Evolutionary conservation across 2,113 vertebrate species (phyloP), one percentile per base, ranked within the genome.

Genomic region (Malurus melanocephalus): DNA sequence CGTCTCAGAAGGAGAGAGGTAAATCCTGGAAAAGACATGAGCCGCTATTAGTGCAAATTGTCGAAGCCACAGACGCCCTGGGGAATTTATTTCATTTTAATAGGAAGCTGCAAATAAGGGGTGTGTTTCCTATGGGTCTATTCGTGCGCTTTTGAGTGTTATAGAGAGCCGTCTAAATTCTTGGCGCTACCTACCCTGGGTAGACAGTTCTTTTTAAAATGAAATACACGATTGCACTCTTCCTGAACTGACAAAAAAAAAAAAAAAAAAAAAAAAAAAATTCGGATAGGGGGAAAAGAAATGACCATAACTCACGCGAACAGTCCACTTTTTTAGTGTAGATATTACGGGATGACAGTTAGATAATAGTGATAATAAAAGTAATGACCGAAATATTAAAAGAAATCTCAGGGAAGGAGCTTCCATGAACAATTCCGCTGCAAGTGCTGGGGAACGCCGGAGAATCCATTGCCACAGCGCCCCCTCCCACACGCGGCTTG

Each of bases 401-500:
- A 85, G 64, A 77, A 85, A 90, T 64, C 61, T 53, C 11, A 7
- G 52, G 40, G 55, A 85, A 38, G 24, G 79, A 64, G 21, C 92
- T 80, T 46, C 62, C 80, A 56, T 77, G 53, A 87, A 43, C 88
- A 71, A 60, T 84, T 32, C 2, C 6, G 18, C 74, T n/a, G 83
- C 38, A 87, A 48, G 83, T 4, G 74, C 69, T 66, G 14, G 23
- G 46, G 46, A 90, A 81, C 60, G 7, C 66, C 8, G 53, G 43
- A 46, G 93, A 96, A 93, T 26, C 69, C 95, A 92, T 89, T 79
- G 94, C 97, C 97, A 97, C 97, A 97, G 97, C 97, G 97, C 97
- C 97, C 97, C 92, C 97, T 97, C 77, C 87, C 97, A 95, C 88
- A 66, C 92, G 7, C 64, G 24, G 65, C 56, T 10, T 38, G 86